A percentile compares a stretch with the other conserved stretches of the same genome.
These are phyloP conservation scores for Holacanthella duospinosa DNA, from an alignment of 2,888 invertebrate genomes.

Conservation along the genomic window DNA sequence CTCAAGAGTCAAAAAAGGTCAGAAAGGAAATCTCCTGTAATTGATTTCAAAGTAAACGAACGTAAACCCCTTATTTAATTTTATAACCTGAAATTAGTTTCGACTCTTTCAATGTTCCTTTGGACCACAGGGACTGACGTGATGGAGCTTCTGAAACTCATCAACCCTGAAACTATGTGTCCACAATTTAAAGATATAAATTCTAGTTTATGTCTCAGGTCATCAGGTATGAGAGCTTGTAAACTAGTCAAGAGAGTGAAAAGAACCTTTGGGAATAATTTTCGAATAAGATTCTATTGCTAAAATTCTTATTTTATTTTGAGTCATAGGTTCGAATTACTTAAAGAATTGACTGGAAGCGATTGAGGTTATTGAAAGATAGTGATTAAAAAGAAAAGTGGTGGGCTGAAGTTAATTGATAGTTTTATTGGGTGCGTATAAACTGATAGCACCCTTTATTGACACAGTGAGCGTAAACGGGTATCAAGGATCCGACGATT, in stretches of 20 bases:
- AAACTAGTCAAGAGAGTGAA: too few relatives aligned
- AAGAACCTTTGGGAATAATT: too few relatives aligned
- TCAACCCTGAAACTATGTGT: background rate
- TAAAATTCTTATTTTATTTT: too few relatives aligned
- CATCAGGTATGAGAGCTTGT: too few relatives aligned
- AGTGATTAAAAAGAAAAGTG: too few relatives aligned
- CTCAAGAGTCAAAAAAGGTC: background rate
- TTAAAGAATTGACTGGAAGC: too few relatives aligned
- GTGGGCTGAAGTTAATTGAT: background rate
- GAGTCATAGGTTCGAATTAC: too few relatives aligned
- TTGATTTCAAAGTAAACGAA: conserved; percentile 2
- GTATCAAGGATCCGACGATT: background rate
- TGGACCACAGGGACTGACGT: background rate
- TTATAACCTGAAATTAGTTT: background rate
- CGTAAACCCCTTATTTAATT: background rate
- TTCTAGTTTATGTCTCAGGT: too few relatives aligned
- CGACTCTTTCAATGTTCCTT: background rate
- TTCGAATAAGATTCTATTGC: too few relatives aligned
- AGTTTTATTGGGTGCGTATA: background rate
- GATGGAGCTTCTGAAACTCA: background rate
- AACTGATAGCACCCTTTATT: background rate
- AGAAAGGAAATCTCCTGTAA: too few relatives aligned
- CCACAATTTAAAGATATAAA: background rate
- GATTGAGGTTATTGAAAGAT: too few relatives aligned
- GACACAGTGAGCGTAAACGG: background rate